Percentiles rank a stretch among this genome's conserved stretches.
Evolutionary conservation across 2,113 vertebrate genomes (phyloP).

Genomic region (Colinus virginianus): DNA sequence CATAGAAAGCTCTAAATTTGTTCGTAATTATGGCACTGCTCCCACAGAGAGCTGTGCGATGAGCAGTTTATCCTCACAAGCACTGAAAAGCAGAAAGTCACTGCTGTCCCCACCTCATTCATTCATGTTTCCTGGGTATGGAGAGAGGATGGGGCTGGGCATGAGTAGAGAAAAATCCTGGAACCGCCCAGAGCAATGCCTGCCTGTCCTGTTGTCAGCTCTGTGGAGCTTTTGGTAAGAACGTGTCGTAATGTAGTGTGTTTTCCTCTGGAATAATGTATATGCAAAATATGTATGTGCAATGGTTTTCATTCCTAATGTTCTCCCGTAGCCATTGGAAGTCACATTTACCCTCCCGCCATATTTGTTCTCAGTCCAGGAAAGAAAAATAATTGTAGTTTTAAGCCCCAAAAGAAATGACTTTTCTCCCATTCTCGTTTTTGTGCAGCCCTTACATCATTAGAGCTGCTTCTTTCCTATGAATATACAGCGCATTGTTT

Average conservation of each 20-base stretch:
- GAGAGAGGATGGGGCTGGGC: background rate
- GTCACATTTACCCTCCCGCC: background rate
- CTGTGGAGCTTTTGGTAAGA: background rate
- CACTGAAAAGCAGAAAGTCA: background rate
- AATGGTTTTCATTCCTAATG: background rate
- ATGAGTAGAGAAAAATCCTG: constrained; percentile 22
- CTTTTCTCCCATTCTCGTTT: background rate
- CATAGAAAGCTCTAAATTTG: constrained; percentile 37
- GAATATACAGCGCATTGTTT: constrained; percentile 61
- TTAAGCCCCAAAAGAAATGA: constrained; percentile 1
- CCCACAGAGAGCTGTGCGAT: background rate
- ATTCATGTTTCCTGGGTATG: background rate
- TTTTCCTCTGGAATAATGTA: background rate
- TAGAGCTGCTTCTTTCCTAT: constrained; percentile 41
- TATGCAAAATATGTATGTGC: background rate
- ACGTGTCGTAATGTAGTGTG: background rate
- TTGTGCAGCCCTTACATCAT: constrained; percentile 27
- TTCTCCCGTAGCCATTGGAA: background rate
- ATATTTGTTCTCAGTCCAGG: background rate
- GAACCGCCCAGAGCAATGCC: background rate
- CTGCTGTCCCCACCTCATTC: background rate
- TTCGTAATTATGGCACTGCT: background rate
- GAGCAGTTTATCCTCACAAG: accelerated
- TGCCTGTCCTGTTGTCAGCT: background rate
- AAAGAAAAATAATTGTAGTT: constrained; percentile 19